A percentile compares a stretch with the other conserved stretches of the same genome.
Conservation (phyloP, 1,140 invertebrate species). For the Tetramorium parvispinum region DNA sequence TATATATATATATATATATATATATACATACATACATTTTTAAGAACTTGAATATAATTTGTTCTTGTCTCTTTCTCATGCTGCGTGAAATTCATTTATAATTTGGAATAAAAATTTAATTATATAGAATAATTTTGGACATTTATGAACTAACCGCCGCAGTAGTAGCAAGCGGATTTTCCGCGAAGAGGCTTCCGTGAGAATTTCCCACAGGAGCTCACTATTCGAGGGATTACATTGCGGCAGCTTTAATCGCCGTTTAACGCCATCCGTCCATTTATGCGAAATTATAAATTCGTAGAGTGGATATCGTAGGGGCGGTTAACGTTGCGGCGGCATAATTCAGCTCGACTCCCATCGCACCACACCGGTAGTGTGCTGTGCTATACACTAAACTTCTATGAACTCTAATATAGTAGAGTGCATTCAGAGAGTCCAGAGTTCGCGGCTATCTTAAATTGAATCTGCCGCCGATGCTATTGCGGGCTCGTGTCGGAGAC, state of each 20-base stretch:
- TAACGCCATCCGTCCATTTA: slow-evolving; percentile 62
- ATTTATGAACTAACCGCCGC: background rate
- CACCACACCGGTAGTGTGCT: slow-evolving; percentile 34
- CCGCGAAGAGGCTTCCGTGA: slow-evolving; percentile 21
- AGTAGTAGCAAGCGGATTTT: slow-evolving; percentile 1
- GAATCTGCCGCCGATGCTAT: slow-evolving; percentile 77
- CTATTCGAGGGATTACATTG: slow-evolving; percentile 27
- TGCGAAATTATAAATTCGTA: slow-evolving; percentile 64
- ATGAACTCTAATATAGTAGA: slow-evolving; percentile 76
- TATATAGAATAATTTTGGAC: background rate
- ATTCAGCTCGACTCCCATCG: slow-evolving; percentile 46
- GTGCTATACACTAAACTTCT: slow-evolving; percentile 72
- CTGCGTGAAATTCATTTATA: background rate
- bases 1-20: too few relatives aligned
- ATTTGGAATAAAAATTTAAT: background rate
- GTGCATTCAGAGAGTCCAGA: slow-evolving; percentile 74
- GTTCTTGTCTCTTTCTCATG: background rate
- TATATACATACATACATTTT: background rate
- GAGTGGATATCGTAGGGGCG: slow-evolving; percentile 58
- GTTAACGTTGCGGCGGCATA: slow-evolving; percentile 65
- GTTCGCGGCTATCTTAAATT: slow-evolving; percentile 80
- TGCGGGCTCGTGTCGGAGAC: slow-evolving; percentile 66
- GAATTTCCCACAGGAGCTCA: slow-evolving; percentile 24
- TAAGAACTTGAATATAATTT: background rate
- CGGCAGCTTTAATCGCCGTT: slow-evolving; percentile 53